Evolutionary conservation across 2,113 vertebrate species (phyloP), one percentile per base, ranked within the genome.

Genomic region (Pseudorasbora parva): DNA sequence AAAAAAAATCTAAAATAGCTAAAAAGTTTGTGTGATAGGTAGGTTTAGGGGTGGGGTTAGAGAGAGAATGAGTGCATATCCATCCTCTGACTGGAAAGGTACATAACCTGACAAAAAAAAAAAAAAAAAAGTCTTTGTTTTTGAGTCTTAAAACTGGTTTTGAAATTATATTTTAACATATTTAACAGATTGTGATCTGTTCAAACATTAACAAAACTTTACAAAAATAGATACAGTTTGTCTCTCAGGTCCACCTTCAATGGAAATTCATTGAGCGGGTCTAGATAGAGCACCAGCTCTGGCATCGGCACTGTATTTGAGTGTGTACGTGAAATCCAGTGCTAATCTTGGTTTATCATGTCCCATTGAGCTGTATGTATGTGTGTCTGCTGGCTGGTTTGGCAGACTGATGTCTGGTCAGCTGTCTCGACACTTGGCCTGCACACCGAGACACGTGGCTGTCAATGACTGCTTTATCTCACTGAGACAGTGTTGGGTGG

Each of bases 391-490:
- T 92, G 89, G 89, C 88, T 89, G 88, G 89, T 86, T 73, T 89
- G 91, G 91, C 90, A 90, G 89, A 66, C 78, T 47, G 15, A 87
- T 47, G 92, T 86, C 83, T 85, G 87, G 82, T 94, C 93, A 94
- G 93, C 93, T 92, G 93, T 93, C 93, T 87, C 92, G 93, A 93
- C 76, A 76, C 73, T 83, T 91, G 75, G 66, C 81, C 77, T 68
- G 78, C 75, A 69, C 72, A 82, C 79, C 23, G 79, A 91, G 92
- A 89, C 92, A 92, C 88, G 85, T 94, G 92, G 88, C 87, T 43
- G 86, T 57, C 56, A 82, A 85, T 82, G 66, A 78, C 89, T 86
- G 66, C 87, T 86, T 90, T 90, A 90, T 89, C 86, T 91, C 91
- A 90, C 88, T 85, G 91, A 78, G 86, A 90, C 87, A 72, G 74